Conservation (phyloP, 2,888 invertebrate genomes). For the Apotomis turbidana region DNA sequence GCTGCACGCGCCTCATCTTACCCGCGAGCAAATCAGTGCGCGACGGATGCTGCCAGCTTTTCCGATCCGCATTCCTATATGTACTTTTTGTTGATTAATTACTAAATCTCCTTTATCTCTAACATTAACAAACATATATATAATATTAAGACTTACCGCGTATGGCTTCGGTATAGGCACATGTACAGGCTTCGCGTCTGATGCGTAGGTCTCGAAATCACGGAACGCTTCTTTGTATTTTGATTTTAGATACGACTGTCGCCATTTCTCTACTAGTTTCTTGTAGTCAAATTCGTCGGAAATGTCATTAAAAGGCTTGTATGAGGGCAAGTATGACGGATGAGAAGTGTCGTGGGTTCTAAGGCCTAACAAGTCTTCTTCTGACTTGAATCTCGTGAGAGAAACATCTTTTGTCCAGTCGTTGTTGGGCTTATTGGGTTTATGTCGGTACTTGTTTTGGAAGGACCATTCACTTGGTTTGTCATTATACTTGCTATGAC, state of each 20-base stretch:
- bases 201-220: conserved; percentile 70
- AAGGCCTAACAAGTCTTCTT: conserved; percentile 75
- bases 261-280: conserved; percentile 73
- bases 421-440: conserved; percentile 55
- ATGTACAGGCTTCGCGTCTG: conserved; percentile 69
- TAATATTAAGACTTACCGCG: conserved; percentile 64
- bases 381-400: conserved; percentile 69
- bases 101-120: conserved; percentile 51
- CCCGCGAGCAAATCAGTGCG: conserved; percentile 78
- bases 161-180: conserved; percentile 75
- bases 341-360: conserved; percentile 74
- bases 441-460: conserved; percentile 56
- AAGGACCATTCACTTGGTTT: conserved; percentile 61
- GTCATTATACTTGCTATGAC: conserved; percentile 58
- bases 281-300: conserved; percentile 70
- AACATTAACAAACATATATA: conserved; percentile 45
- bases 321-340: conserved; percentile 67
- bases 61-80: conserved; percentile 80
- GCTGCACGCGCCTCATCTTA: conserved; percentile 71
- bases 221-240: conserved; percentile 67
- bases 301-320: conserved; percentile 58
- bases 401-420: conserved; percentile 68
- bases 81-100: conserved; percentile 66
- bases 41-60: conserved; percentile 71
- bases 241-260: conserved; percentile 71